Base-by-base conservation (phyloP, 2,113 vertebrate genomes). In the Pyrgilauda ruficollis region DNA sequence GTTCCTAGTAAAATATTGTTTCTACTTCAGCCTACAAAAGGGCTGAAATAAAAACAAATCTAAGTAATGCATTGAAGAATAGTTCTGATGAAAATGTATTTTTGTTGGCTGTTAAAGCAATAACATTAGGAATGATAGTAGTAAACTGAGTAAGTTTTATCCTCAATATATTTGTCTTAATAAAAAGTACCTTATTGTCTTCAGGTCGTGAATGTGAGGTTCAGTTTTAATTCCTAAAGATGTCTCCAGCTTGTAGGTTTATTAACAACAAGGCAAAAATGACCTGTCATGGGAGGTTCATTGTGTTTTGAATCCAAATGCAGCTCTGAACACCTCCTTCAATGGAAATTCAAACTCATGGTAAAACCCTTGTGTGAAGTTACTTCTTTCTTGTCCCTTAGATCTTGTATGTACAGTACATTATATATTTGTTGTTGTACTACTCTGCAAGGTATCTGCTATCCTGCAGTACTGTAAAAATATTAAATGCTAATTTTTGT, bases 11-110 rank as follows among this genome's bases (percentile, higher is more conserved):
- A 95, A 96, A 61, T 72, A 93, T 62, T 91, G 88, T 79, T 94
- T 95, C 56, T 56, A 46, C 74, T 96, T 77, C 90, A 90, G 44
- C 44, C 79, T 80, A 37, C 19, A 72, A 33, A 87, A 91, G 53
- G 62, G 41, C 63, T 97, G 86, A 94, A 96, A 95, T 73, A 95
- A 64, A 96, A 97, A 89, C 61, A 95, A 70, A 85, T 49, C 72
- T 88, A 77, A 94, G 68, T 46, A 92, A 86, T 17, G 46, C 10
- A 83, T 11, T 43, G 59, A 84, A 77, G 59, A 86, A 88, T 43
- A 70, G 18, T 78, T 92, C 64, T 14, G 81, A 96, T 89, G 89
- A 94, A 96, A 97, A 91, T 24, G 16, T 37, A 30, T 49, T 93
- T 96, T 89, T 90, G 23, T 68, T 61, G 84, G 37, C 53, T 84